These are phyloP conservation scores for Acrocephalus arundinaceus DNA, from an alignment of 2,113 vertebrate species.

Conservation along the genomic window DNA sequence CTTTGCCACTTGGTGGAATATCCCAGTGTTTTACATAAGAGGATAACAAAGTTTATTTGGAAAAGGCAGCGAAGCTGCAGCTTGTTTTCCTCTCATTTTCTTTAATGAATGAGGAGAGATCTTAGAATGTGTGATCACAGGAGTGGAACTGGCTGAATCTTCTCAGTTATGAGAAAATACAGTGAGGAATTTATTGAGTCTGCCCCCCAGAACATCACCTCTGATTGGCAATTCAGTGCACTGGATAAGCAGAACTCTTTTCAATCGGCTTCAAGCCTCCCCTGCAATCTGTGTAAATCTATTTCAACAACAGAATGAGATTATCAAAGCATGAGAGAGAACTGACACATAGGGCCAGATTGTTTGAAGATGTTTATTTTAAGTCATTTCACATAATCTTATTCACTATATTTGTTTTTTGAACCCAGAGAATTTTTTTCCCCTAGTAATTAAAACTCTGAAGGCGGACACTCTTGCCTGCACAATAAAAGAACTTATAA, in stretches of 20 bases:
- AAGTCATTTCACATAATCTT: conserved; percentile 25
- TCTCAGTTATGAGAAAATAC: background rate
- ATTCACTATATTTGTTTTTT: conserved; percentile 38
- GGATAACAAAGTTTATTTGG: conserved; percentile 46
- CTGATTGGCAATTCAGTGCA: conserved; percentile 3
- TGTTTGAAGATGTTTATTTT: conserved; percentile 63
- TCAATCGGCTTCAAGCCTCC: conserved; percentile 5
- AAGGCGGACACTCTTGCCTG: background rate
- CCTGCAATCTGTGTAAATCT: conserved; percentile 17
- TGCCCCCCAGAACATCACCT: conserved; percentile 16
- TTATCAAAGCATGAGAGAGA: conserved; percentile 44
- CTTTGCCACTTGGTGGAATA: conserved; percentile 27
- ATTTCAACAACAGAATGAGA: conserved; percentile 27
- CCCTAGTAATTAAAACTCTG: conserved; percentile 25
- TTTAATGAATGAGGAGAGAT: conserved; percentile 10
- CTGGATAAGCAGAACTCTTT: background rate
- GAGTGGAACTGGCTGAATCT: background rate
- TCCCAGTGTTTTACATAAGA: conserved; percentile 39
- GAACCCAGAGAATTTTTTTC: background rate
- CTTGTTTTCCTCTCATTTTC: conserved; percentile 37
- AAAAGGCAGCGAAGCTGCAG: background rate
- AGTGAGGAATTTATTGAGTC: background rate
- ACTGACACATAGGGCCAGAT: conserved; percentile 45
- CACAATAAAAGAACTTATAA: background rate
- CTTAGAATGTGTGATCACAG: background rate